phyloP scores from a whole-genome alignment of 1,140 invertebrate species.

The Andrena cerasifolii region DNA sequence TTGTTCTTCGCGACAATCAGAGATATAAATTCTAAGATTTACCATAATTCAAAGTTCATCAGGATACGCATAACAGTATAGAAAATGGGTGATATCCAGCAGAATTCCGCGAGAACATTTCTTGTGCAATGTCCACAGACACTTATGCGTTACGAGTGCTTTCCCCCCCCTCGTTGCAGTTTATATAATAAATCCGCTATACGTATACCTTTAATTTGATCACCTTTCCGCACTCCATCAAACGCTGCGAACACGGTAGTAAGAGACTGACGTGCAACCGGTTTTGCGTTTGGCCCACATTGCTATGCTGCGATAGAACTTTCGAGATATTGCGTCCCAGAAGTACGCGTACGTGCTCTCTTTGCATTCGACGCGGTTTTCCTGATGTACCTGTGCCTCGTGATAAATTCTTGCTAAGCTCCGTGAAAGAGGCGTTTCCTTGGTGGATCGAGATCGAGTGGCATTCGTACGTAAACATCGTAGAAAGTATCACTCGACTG shows the following conservation, averaged over 20 bases:
- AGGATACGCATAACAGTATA: too few relatives aligned
- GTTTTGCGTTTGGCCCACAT: slow-evolving; percentile 54
- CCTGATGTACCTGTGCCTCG: too few relatives aligned
- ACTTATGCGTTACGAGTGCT: neutral
- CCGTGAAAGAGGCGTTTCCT: neutral
- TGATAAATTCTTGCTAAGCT: neutral
- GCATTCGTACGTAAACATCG: too few relatives aligned
- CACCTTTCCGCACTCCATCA: slow-evolving; percentile 2
- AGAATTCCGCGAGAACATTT: neutral
- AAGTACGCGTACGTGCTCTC: neutral
- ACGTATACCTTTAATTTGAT: neutral
- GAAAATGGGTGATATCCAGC: neutral
- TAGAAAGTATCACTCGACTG: too few relatives aligned
- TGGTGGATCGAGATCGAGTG: neutral
- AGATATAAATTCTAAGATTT: too few relatives aligned
- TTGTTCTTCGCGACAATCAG: too few relatives aligned
- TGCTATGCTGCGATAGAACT: slow-evolving; percentile 35
- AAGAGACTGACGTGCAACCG: slow-evolving; percentile 21
- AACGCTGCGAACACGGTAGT: neutral
- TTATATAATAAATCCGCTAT: slow-evolving; percentile 12
- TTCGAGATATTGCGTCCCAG: slow-evolving; percentile 28
- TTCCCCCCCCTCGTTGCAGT: neutral
- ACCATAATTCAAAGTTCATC: too few relatives aligned
- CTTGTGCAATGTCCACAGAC: neutral
- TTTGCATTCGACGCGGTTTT: too few relatives aligned